Evolutionary conservation across 2,113 vertebrate species (phyloP).

Genomic region (Coptodon rendalli): DNA sequence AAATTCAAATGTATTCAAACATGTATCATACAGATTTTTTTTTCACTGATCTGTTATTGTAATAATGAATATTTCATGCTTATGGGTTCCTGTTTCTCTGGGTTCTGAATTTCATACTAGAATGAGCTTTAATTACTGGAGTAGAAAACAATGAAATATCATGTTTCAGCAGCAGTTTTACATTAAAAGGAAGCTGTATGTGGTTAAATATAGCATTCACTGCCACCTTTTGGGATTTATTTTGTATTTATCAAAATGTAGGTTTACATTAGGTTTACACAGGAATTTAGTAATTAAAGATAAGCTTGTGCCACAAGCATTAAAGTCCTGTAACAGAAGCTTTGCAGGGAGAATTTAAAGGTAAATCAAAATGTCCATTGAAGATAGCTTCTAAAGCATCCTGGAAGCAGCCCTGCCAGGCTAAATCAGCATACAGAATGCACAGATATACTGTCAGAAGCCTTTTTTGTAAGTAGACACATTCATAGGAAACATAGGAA

Average conservation of each 20-base stretch:
- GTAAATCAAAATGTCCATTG: constrained; percentile 8
- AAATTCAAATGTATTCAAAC: neutral
- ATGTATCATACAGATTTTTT: neutral
- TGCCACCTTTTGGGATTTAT: neutral
- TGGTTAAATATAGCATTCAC: neutral
- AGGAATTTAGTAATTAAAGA: neutral
- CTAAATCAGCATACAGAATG: constrained; percentile 15
- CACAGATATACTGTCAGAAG: neutral
- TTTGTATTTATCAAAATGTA: neutral
- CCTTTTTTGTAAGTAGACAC: neutral
- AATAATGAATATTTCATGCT: neutral
- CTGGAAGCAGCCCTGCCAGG: neutral
- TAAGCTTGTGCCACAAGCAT: neutral
- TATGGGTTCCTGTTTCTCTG: neutral
- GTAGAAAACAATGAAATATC: neutral
- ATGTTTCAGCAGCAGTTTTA: neutral
- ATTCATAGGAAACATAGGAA: neutral
- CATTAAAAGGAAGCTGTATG: neutral
- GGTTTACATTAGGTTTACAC: neutral
- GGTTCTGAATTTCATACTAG: neutral
- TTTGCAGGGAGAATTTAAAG: constrained; percentile 6
- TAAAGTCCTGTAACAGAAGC: constrained; percentile 14
- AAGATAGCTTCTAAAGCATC: constrained; percentile 2
- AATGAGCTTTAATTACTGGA: neutral
- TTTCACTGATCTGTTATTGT: neutral